Percentiles rank a stretch among this genome's conserved stretches.
phyloP scores from a whole-genome alignment of 2,888 invertebrate species.

The Cotesia congregata region DNA sequence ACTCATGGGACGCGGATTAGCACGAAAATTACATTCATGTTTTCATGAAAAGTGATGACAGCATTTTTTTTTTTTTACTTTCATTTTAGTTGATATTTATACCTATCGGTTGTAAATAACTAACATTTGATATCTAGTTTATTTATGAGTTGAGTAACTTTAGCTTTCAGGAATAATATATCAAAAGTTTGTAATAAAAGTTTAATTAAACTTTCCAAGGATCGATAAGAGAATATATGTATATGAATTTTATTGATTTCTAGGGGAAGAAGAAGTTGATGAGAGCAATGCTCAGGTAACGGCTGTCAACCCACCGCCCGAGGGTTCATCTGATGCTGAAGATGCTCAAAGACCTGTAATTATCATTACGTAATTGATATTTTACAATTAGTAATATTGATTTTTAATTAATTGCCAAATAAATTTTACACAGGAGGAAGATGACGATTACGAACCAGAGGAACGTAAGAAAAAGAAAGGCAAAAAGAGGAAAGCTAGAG shows the following conservation, averaged over 20 bases:
- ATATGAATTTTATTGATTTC: constrained; percentile 37
- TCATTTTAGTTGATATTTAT: neutral
- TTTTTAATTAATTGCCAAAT: neutral
- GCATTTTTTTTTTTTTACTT: constrained; percentile 14
- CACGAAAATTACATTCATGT: constrained; percentile 49
- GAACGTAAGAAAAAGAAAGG: constrained; percentile 93
- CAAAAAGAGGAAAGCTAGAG: constrained; percentile 91
- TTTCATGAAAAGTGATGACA: constrained; percentile 21
- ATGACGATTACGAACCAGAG: constrained; percentile 90
- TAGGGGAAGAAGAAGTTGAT: constrained; percentile 80
- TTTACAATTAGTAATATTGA: constrained; percentile 11
- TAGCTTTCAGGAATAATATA: constrained; percentile 5
- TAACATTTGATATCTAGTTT: neutral
- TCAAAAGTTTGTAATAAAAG: neutral
- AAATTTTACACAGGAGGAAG: constrained; percentile 76
- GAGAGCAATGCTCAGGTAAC: constrained; percentile 73
- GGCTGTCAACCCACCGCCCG: constrained; percentile 72
- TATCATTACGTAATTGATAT: constrained; percentile 30
- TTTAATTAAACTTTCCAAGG: neutral
- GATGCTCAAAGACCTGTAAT: constrained; percentile 71
- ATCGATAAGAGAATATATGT: constrained; percentile 14
- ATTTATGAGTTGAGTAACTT: constrained; percentile 9
- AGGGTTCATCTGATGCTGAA: constrained; percentile 84
- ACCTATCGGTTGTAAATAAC: neutral
- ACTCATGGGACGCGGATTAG: constrained; percentile 54